These are phyloP conservation scores for Macropis europaea DNA, from an alignment of 2,888 invertebrate genomes.

Conservation along the genomic window DNA sequence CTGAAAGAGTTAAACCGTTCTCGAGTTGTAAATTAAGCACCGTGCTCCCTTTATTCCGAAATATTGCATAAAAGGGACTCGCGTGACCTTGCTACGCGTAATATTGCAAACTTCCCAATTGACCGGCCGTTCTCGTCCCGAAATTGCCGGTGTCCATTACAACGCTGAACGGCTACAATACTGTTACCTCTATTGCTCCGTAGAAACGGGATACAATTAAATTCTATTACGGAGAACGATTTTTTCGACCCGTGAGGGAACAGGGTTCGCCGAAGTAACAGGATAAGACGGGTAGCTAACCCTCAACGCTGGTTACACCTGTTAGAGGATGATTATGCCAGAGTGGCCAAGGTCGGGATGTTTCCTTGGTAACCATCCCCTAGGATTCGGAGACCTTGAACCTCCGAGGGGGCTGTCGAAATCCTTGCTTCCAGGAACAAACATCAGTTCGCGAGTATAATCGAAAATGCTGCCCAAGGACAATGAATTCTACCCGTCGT, in stretches of 20 bases:
- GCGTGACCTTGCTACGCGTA: background rate
- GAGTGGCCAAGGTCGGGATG: conserved; percentile 77
- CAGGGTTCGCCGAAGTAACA: conserved; percentile 16
- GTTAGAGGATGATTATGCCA: conserved; percentile 61
- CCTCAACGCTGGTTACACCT: conserved; percentile 24
- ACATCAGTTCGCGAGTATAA: background rate
- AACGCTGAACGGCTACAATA: background rate
- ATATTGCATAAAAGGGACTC: conserved; percentile 1
- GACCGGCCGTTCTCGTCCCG: background rate
- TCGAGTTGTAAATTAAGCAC: conserved; percentile 15
- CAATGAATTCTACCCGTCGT: no score
- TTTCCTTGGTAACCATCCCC: conserved; percentile 73
- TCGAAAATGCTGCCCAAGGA: no score
- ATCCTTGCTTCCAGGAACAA: conserved; percentile 25
- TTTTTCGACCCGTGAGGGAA: background rate
- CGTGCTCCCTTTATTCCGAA: background rate
- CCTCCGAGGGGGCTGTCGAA: conserved; percentile 50
- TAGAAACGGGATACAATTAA: background rate
- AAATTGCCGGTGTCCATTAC: background rate
- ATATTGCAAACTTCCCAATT: no score
- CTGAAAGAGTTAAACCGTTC: conserved; percentile 9
- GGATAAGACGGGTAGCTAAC: conserved; percentile 24
- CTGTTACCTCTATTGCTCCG: background rate
- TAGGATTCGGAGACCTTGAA: conserved; percentile 60
- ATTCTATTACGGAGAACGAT: background rate